phyloP scores from a whole-genome alignment of 2,797 vertebrate genomes.

The Sebastes miniatus region DNA sequence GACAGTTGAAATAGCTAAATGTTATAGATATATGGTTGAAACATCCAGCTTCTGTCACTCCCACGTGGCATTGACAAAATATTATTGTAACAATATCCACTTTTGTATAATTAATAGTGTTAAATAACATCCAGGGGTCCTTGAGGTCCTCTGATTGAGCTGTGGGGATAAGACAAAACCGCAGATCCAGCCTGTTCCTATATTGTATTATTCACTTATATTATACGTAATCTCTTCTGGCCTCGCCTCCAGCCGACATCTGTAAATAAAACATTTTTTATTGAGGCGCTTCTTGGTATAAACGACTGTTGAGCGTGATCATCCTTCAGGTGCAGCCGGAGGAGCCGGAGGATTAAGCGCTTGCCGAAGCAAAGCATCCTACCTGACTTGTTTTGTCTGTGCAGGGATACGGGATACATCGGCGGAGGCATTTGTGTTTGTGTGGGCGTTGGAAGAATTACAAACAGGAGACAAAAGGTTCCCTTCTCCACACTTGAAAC shows the following conservation, averaged over 20 bases:
- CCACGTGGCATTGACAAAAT: background rate
- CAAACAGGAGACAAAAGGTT: slow-evolving; percentile 67
- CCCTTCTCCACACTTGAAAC: slow-evolving; percentile 46
- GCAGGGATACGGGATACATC: slow-evolving; percentile 34
- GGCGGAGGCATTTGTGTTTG: slow-evolving; percentile 43
- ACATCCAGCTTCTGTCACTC: background rate
- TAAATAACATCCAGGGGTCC: background rate
- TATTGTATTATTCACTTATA: background rate
- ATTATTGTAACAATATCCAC: background rate
- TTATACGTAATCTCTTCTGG: background rate
- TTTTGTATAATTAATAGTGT: background rate
- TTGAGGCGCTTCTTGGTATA: slow-evolving; percentile 4
- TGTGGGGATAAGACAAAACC: background rate
- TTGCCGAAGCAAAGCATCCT: slow-evolving; percentile 35
- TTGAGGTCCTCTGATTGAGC: background rate
- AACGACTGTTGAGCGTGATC: background rate
- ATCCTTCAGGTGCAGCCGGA: slow-evolving; percentile 36
- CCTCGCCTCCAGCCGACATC: background rate
- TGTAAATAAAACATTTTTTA: background rate
- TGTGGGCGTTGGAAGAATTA: slow-evolving; percentile 61
- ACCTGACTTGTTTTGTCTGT: slow-evolving; percentile 57
- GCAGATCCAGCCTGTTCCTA: background rate
- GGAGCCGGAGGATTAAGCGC: slow-evolving; percentile 37
- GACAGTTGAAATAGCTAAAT: background rate
- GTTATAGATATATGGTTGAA: background rate